Evolutionary conservation across 1,140 invertebrate species (phyloP).

Genomic region (Aphelenchoides avenae): DNA sequence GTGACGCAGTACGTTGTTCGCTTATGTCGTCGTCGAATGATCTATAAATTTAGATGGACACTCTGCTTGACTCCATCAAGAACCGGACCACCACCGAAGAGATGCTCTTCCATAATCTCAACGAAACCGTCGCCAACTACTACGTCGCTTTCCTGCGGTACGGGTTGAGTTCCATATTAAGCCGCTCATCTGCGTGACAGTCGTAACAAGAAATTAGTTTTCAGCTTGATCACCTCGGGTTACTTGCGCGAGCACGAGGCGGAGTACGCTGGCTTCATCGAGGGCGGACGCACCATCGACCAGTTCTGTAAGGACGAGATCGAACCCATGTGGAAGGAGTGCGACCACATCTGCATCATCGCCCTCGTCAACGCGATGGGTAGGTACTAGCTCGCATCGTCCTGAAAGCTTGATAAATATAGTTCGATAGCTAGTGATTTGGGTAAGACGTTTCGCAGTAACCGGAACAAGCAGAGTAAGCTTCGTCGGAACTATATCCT

Average conservation of each 20-base stretch:
- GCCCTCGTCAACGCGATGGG: constrained; percentile 38
- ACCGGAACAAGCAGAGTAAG: too few relatives aligned
- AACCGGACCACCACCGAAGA: constrained; percentile 24
- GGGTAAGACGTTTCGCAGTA: too few relatives aligned
- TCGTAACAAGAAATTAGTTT: too few relatives aligned
- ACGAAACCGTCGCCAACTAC: constrained; percentile 36
- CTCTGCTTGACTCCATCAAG: constrained; percentile 24
- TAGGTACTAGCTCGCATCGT: constrained; percentile 4
- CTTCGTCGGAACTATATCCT: neutral
- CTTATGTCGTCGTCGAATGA: neutral
- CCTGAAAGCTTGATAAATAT: neutral
- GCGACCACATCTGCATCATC: constrained; percentile 28
- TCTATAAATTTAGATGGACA: constrained; percentile 38
- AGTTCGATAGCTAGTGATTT: too few relatives aligned
- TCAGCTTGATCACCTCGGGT: constrained; percentile 38
- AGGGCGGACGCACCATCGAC: constrained; percentile 24
- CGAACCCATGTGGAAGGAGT: constrained; percentile 41
- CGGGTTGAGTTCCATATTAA: neutral
- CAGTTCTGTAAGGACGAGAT: constrained; percentile 30
- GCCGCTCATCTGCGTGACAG: too few relatives aligned
- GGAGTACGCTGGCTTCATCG: constrained; percentile 28
- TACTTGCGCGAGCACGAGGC: constrained; percentile 31
- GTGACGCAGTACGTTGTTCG: constrained; percentile 38
- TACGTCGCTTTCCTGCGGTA: constrained; percentile 35
- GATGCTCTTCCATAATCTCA: constrained; percentile 40